Conservation (phyloP, 2,113 vertebrate genomes). For the Halcyon malimbica region DNA sequence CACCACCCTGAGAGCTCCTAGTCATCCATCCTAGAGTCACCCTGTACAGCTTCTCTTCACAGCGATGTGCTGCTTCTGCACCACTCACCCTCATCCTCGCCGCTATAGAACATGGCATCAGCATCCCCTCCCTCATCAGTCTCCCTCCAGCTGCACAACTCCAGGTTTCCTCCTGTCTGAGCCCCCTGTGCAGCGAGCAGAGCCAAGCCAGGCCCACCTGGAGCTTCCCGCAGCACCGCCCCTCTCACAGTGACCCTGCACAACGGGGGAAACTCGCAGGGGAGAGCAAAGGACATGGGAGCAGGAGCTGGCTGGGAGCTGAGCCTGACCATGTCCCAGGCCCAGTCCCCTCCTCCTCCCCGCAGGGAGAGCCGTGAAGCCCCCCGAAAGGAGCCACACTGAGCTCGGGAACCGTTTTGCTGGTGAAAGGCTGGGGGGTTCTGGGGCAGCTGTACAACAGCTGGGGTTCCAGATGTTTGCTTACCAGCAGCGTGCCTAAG, state of each 20-base stretch:
- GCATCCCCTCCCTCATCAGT: accelerated
- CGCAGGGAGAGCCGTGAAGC: neutral
- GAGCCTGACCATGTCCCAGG: neutral
- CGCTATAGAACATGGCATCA: accelerated
- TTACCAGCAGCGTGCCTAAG: neutral
- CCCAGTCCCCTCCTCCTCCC: neutral
- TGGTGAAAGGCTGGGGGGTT: neutral
- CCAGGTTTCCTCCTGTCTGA: neutral
- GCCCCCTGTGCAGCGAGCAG: accelerated
- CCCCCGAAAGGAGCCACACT: accelerated
- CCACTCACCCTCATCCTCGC: neutral
- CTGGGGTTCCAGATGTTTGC: neutral
- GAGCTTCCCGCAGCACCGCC: accelerated
- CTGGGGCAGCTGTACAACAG: neutral
- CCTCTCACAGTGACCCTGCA: accelerated
- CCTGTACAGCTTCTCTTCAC: neutral
- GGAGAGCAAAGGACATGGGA: neutral
- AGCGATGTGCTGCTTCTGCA: neutral
- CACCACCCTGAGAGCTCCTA: neutral
- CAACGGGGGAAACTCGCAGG: accelerated
- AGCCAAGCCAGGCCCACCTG: neutral
- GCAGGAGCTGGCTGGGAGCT: neutral
- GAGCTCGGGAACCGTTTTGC: accelerated
- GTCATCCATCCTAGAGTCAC: neutral
- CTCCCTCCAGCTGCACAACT: neutral